Conservation (phyloP, 2,888 invertebrate species). For the Drosophila conformis region DNA sequence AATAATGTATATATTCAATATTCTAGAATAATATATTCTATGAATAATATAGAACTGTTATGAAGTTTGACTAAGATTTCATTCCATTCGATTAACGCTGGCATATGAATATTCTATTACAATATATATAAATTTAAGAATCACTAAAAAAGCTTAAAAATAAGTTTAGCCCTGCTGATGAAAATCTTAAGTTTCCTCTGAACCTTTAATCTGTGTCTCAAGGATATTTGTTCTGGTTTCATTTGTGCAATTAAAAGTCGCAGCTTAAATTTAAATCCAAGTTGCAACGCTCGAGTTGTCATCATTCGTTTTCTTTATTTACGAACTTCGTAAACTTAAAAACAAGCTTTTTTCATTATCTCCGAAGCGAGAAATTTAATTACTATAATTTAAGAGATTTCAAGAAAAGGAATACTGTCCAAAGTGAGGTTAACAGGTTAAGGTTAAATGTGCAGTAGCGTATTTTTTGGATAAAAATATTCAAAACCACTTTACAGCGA, state of each 20-base stretch:
- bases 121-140: neutral
- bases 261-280: neutral
- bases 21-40: too few species aligned
- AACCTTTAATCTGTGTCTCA: neutral
- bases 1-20: neutral
- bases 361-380: neutral
- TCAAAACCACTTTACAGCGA: too few species aligned
- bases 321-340: neutral
- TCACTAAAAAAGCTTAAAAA: neutral
- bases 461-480: too few species aligned
- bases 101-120: neutral
- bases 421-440: neutral
- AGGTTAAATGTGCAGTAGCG: neutral
- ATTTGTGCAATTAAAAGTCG: neutral
- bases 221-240: neutral
- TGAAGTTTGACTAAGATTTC: neutral
- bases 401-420: neutral
- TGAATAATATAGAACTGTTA: neutral
- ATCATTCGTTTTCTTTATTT: neutral
- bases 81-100: neutral
- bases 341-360: neutral
- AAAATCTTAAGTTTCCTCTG: neutral
- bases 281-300: neutral
- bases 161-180: neutral
- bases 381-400: neutral